Base-by-base conservation (phyloP, 2,113 vertebrate species). In the Sminthopsis crassicaudata region DNA sequence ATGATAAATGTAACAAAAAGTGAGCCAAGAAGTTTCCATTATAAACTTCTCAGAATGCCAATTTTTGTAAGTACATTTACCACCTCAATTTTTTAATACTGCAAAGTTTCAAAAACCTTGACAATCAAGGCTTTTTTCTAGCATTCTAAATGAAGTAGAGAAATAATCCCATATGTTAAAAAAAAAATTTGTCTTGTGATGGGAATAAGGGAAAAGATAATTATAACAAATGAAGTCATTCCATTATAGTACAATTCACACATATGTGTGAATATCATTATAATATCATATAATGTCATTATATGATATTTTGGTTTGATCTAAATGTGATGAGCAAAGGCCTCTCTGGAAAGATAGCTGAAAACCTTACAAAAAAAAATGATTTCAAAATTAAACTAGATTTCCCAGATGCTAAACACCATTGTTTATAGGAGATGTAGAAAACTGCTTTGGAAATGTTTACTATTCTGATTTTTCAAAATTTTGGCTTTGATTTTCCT, bases 401-500 rank as follows among this genome's bases (percentile, higher is more conserved):
- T 90, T 97, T 97, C 89, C 51, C n/a, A 96, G 93, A 92, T 95
- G 84, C 53, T 96, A 96, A 93, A 90, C 96, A 76, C 4, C 27
- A 88, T 94, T 94, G 48, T 26, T 88, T 92, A 94, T 76, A 97
- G 60, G 16, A 55, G 89, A 96, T 89, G 84, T 91, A 96, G 94
- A 92, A 97, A 96, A 97, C 89, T 94, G 10, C 42, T 95, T 94
- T 95, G 46, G 22, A 95, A 96, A 90, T 93, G 52, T 97, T 96
- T 97, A 91, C 51, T 93, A 24, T 95, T 55, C 36, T 19, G 36
- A 42, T 42, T 84, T 42, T 42, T 42, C 16, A 84, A 84, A 46
- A 98, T 97, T 53, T 93, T 51, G 57, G 16, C 96, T 84, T 76
- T 91, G 48, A 93, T 98, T 98, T 94, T 97, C 22, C 92, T 97